Evolutionary conservation across 2,888 invertebrate species (phyloP).

Genomic region (Ophioninae sp.): DNA sequence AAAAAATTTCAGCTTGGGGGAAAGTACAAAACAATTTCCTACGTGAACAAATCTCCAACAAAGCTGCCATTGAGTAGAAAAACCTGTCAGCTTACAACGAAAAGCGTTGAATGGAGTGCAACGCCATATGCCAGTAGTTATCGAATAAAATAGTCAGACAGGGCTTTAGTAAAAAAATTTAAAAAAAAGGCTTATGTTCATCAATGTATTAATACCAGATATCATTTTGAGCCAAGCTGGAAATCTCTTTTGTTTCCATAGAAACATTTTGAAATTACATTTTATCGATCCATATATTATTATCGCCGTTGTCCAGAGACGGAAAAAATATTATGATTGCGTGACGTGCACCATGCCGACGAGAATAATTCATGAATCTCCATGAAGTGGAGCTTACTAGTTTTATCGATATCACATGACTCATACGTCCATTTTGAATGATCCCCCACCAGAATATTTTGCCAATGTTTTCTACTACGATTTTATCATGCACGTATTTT

Average conservation of each 20-base stretch:
- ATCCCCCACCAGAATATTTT: background rate
- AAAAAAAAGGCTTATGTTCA: background rate
- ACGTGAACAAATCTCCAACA: conserved; percentile 11
- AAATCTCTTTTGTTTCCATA: background rate
- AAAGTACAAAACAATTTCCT: conserved; percentile 2
- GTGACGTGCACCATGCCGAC: background rate
- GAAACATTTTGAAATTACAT: background rate
- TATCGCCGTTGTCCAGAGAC: background rate
- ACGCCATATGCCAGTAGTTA: conserved; percentile 6
- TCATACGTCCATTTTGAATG: background rate
- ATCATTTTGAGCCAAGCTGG: background rate
- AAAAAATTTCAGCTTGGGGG: conserved; percentile 16
- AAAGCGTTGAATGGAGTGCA: background rate
- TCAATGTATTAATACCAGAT: background rate
- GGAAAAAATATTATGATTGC: background rate
- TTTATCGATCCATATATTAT: background rate
- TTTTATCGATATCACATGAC: background rate
- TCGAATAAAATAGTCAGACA: background rate
- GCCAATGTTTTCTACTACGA: background rate
- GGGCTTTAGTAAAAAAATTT: background rate
- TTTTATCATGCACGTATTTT: background rate
- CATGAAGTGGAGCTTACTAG: background rate
- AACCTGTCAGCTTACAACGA: background rate
- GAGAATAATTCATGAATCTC: background rate
- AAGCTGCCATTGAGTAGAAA: conserved; percentile 22